Conservation (phyloP, 2,888 invertebrate species). For the Aleiodes testaceus region DNA sequence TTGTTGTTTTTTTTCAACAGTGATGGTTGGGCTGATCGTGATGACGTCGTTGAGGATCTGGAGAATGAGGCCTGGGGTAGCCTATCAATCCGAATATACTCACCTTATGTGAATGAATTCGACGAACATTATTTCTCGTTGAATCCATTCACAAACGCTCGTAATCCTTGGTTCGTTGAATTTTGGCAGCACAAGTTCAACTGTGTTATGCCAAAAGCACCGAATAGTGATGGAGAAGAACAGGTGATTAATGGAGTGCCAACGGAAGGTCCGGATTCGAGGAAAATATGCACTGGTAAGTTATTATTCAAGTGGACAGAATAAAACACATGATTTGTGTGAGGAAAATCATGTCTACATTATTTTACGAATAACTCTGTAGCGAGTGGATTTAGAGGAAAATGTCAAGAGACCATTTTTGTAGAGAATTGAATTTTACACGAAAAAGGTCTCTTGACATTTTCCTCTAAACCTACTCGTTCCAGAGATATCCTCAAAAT, state of each 20-base stretch:
- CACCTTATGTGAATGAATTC: conserved; percentile 79
- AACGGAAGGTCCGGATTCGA: conserved; percentile 45
- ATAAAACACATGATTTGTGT: too few relatives aligned
- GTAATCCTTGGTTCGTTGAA: conserved; percentile 85
- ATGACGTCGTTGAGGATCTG: conserved; percentile 81
- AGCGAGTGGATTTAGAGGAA: too few relatives aligned
- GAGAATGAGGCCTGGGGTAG: conserved; percentile 81
- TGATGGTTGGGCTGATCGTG: conserved; percentile 85
- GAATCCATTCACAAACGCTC: conserved; percentile 77
- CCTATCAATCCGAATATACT: conserved; percentile 84
- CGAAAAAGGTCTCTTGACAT: too few relatives aligned
- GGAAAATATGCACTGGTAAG: conserved; percentile 62
- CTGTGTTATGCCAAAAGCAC: conserved; percentile 73
- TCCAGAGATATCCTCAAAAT: too few relatives aligned
- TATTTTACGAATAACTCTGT: too few relatives aligned
- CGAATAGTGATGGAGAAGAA: conserved; percentile 42
- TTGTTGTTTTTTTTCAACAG: conserved; percentile 73
- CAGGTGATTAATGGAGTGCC: conserved; percentile 39
- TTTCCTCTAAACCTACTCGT: too few relatives aligned
- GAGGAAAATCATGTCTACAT: too few relatives aligned
- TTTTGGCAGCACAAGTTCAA: conserved; percentile 85
- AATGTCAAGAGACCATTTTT: too few relatives aligned
- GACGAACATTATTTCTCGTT: conserved; percentile 81
- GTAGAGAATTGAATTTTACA: too few relatives aligned
- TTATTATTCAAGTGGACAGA: too few relatives aligned